Conservation (phyloP, 2,797 vertebrate species). For the Galago senegalensis region DNA sequence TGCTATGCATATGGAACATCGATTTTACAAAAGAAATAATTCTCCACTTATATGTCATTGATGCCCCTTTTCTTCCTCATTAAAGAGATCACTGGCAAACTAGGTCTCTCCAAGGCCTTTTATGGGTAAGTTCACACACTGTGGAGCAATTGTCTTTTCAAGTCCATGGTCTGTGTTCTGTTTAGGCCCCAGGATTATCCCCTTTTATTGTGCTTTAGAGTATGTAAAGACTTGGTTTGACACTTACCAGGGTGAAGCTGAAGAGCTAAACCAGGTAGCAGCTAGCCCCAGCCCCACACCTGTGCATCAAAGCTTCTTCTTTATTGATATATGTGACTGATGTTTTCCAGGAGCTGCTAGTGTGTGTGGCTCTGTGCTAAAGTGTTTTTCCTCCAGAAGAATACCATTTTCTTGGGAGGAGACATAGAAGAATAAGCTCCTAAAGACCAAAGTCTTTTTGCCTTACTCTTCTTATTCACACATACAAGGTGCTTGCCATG, state of each 20-base stretch:
- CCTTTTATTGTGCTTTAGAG: neutral
- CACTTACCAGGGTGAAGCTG: neutral
- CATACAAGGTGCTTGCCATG: neutral
- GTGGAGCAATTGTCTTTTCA: neutral
- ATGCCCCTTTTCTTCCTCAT: neutral
- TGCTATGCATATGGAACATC: no score
- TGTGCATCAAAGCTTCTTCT: neutral
- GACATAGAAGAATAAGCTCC: neutral
- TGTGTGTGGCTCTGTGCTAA: neutral
- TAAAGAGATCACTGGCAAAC: neutral
- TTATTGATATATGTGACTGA: neutral
- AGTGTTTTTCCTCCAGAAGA: neutral
- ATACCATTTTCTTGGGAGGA: constrained; percentile 17
- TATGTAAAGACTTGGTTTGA: constrained; percentile 17
- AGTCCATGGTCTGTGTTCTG: neutral
- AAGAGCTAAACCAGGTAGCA: neutral
- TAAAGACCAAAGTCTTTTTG: constrained; percentile 15
- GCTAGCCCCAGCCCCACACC: accelerated
- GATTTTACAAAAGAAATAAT: neutral
- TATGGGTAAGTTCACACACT: neutral
- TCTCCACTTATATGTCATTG: neutral
- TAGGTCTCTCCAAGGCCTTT: neutral
- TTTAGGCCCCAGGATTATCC: neutral
- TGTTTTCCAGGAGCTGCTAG: neutral
- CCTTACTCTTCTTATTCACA: neutral